These are phyloP conservation scores for Romanogobio albipinnatus DNA, from an alignment of 2,113 vertebrate genomes.

Conservation along the genomic window DNA sequence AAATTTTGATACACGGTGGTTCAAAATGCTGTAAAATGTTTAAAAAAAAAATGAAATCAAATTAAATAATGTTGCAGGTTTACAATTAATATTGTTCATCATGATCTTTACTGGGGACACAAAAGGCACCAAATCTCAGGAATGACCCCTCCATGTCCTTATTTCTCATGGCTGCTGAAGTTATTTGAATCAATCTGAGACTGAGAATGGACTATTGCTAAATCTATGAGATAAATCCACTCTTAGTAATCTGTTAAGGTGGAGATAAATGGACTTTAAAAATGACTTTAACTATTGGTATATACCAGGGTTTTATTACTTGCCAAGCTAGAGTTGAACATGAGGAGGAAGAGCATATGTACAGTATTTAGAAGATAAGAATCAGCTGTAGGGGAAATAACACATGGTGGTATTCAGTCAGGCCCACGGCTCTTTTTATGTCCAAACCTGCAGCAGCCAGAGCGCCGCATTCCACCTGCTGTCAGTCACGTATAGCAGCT, in stretches of 20 bases:
- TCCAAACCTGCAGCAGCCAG: constrained; percentile 33
- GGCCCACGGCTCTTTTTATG: background rate
- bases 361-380: background rate
- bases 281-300: no score
- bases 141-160: no score
- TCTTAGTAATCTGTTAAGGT: background rate
- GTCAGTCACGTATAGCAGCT: constrained; percentile 21
- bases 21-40: no score
- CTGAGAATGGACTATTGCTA: background rate
- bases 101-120: no score
- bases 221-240: background rate
- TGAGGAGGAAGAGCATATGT: background rate
- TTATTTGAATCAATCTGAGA: background rate
- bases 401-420: background rate
- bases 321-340: background rate
- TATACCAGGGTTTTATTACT: background rate
- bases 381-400: background rate
- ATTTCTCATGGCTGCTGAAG: no score
- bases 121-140: no score
- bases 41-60: no score
- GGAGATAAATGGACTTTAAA: background rate
- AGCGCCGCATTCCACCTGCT: constrained; percentile 24
- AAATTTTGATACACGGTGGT: no score
- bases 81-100: no score
- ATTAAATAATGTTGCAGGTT: no score